A percentile compares a stretch with the other conserved stretches of the same genome.
phyloP scores from a whole-genome alignment of 2,888 invertebrate species.

The Luperina nickerlii region DNA sequence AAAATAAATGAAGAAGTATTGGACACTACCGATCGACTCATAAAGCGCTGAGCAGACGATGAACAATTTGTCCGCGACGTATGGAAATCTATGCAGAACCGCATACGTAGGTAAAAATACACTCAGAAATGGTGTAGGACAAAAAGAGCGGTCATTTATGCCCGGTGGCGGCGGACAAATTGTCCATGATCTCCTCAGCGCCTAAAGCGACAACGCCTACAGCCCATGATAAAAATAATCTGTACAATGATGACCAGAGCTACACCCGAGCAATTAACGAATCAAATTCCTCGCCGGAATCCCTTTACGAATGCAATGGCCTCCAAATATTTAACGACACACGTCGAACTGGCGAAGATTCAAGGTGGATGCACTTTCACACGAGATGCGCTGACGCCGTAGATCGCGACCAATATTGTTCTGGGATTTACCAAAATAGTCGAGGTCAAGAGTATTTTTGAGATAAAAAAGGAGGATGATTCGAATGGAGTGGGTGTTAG shows the following conservation, averaged over 20 bases:
- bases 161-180: too few species aligned
- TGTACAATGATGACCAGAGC: background rate
- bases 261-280: slow-evolving; percentile 1
- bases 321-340: slow-evolving; percentile 34
- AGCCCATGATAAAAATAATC: slow-evolving; percentile 3
- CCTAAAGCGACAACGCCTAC: background rate
- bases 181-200: background rate
- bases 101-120: background rate
- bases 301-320: slow-evolving; percentile 21
- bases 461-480: background rate
- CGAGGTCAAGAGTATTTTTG: slow-evolving; percentile 18
- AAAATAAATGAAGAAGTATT: background rate
- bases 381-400: slow-evolving; percentile 41
- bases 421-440: slow-evolving; percentile 37
- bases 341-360: slow-evolving; percentile 61
- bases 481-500: background rate
- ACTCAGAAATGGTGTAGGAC: background rate
- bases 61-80: background rate
- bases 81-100: background rate
- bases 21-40: background rate
- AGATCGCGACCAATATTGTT: slow-evolving; percentile 44
- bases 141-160: background rate
- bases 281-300: slow-evolving; percentile 25
- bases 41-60: background rate
- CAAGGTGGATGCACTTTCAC: slow-evolving; percentile 68